A percentile compares a stretch with the other conserved stretches of the same genome.
These are phyloP conservation scores for Peromyscus leucopus DNA, from an alignment of 2,113 vertebrate species.

Conservation along the genomic window DNA sequence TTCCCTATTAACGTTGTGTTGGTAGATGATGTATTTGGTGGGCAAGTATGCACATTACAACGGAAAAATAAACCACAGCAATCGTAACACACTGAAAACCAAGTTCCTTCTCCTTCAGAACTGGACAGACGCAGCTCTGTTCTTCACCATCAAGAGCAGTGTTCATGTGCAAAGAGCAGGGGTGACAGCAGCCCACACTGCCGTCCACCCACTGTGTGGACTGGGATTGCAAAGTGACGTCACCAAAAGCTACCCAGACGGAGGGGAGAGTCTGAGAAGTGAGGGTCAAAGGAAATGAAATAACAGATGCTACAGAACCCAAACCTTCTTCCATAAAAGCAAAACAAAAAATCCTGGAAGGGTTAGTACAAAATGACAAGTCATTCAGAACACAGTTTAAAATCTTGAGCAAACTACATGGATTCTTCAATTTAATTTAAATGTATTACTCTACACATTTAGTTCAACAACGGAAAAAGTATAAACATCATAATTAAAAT, in stretches of 20 bases:
- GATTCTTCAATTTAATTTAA: conserved; percentile 42
- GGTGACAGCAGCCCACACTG: not conserved
- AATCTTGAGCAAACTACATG: not conserved
- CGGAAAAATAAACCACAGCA: not conserved
- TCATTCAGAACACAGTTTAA: conserved; percentile 45
- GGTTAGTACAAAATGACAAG: not conserved
- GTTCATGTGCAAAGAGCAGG: not conserved
- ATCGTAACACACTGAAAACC: not conserved
- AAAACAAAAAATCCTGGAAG: not conserved
- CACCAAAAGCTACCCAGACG: not conserved
- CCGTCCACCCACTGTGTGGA: not conserved
- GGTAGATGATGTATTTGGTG: not conserved
- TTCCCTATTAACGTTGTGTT: not conserved
- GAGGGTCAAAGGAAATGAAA: conserved; percentile 15
- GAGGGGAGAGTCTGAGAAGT: not conserved
- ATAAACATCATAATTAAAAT: conserved; percentile 16
- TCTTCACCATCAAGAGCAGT: not conserved
- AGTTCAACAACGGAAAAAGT: not conserved
- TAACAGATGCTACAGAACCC: not conserved
- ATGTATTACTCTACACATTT: conserved; percentile 29
- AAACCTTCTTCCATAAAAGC: conserved; percentile 35
- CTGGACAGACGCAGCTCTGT: not conserved
- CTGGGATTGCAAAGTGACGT: not conserved
- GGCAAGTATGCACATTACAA: conserved; percentile 11
- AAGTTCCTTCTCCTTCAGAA: conserved; percentile 17